Conservation (phyloP, 2,888 invertebrate species). For the Acronicta aceris region DNA sequence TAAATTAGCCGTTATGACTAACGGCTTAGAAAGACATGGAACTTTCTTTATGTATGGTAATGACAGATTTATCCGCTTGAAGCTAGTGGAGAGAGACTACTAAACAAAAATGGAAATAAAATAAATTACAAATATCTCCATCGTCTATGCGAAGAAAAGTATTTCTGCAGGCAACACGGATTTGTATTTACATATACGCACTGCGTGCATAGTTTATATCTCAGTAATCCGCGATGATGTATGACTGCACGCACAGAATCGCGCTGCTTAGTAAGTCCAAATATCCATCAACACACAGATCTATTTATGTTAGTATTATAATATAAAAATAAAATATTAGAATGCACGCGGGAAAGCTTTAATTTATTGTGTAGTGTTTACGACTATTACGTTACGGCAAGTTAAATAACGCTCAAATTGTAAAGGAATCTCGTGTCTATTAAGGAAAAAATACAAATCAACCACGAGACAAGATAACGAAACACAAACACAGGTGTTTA, state of each 20-base stretch:
- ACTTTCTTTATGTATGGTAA: slow-evolving; percentile 9
- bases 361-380: slow-evolving; percentile 28
- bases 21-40: slow-evolving; percentile 3
- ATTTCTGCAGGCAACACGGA: slow-evolving; percentile 19
- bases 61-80: neutral
- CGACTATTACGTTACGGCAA: slow-evolving; percentile 36
- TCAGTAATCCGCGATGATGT: slow-evolving; percentile 28
- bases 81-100: neutral
- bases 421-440: slow-evolving; percentile 39
- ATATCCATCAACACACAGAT: slow-evolving; percentile 8
- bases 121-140: slow-evolving; percentile 23
- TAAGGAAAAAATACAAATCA: slow-evolving; percentile 46
- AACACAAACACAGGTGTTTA: slow-evolving; percentile 77
- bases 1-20: slow-evolving; percentile 1
- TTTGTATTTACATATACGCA: slow-evolving; percentile 37
- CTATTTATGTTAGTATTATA: slow-evolving; percentile 13
- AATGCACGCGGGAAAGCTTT: slow-evolving; percentile 13
- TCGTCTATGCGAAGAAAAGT: slow-evolving; percentile 32
- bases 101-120: slow-evolving; percentile 17
- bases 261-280: slow-evolving; percentile 6
- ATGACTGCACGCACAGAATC: slow-evolving; percentile 19
- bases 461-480: slow-evolving; percentile 63
- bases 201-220: slow-evolving; percentile 40
- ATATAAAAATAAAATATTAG: slow-evolving; percentile 6
- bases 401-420: slow-evolving; percentile 31